Base-by-base conservation (phyloP, 2,113 vertebrate genomes). In the Raja brachyura region DNA sequence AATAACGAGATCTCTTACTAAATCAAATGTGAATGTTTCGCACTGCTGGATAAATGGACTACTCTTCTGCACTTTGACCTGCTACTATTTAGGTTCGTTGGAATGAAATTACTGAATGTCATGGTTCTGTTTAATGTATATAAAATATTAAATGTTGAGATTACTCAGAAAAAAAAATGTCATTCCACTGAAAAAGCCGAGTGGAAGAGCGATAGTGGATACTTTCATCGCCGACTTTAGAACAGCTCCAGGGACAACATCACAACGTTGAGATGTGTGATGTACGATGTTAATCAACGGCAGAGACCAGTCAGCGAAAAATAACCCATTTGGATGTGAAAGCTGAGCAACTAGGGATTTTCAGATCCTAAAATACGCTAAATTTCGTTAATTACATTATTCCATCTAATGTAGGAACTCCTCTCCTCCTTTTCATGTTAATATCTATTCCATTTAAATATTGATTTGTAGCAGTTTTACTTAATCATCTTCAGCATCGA, bases 391-490 rank as follows among this genome's bases (percentile, higher is more conserved):
- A 68, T 92, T 92, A 54, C 68, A 92, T 48, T 4, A 92, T 92
- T 92, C 70, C 16, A 25, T 25, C 10, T 25, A 10, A 11, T 73
- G 16, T 6, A 90, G 28, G 16, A 8, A 54, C 18, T 81, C 5
- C 31, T 88, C 63, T 16, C 28, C 61, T 33, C 13, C 61, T 68
- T 68, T 63, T 70, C 61, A 5, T 68, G 61, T 68, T 31, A 70
- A 90, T 68, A 39, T 70, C 14, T 59, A 39, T 90, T 39, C 20
- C n/a, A 8, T 74, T 73, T 92, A 73, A 73, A 92, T 92, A 92
- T 48, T 73, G 9, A 92, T 54, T 14, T 28, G 90, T 54, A 11
- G 33, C 22, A 8, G 28, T 54, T 54, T 92, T 73, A 73, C 39
- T 28, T 66, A 92, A 73, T 39, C 66, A 54, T 70, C 5, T 73